Percentiles rank a stretch among this genome's conserved stretches.
These are phyloP conservation scores for Drosophila hawaiiensis DNA, from an alignment of 2,888 invertebrate genomes.

Conservation along the genomic window DNA sequence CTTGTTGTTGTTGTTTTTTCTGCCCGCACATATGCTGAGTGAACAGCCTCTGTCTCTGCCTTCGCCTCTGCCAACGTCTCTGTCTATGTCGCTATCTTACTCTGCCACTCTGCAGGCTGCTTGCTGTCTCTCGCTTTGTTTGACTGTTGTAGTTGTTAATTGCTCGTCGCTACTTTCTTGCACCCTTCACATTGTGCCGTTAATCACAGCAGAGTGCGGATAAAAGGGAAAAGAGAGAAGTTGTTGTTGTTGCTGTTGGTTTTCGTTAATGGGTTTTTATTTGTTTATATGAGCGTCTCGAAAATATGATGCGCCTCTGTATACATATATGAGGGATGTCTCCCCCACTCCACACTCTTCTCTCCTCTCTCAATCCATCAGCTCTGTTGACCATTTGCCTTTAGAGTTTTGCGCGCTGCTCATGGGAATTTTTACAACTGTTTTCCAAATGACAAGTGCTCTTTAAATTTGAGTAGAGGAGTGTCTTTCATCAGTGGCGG, in stretches of 20 bases:
- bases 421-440: slow-evolving; percentile 75
- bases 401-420: slow-evolving; percentile 38
- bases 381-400: slow-evolving; percentile 45
- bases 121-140: slow-evolving; percentile 47
- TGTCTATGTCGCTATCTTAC: neutral
- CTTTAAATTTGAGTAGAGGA: slow-evolving; percentile 28
- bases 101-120: slow-evolving; percentile 8
- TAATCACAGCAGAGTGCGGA: slow-evolving; percentile 52
- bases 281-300: slow-evolving; percentile 69
- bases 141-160: slow-evolving; percentile 76
- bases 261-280: slow-evolving; percentile 77
- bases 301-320: slow-evolving; percentile 61
- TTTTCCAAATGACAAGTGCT: slow-evolving; percentile 69
- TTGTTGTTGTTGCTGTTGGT: slow-evolving; percentile 63
- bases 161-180: slow-evolving; percentile 79
- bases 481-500: neutral
- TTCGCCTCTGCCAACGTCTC: neutral
- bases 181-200: slow-evolving; percentile 60
- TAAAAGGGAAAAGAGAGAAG: slow-evolving; percentile 5
- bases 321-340: slow-evolving; percentile 55
- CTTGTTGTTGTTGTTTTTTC: slow-evolving; percentile 24
- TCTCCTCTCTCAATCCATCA: neutral
- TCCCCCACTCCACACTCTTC: neutral
- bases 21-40: slow-evolving; percentile 55
- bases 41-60: slow-evolving; percentile 13